phyloP scores from a whole-genome alignment of 1,140 invertebrate genomes.

The Temnothorax longispinosus region DNA sequence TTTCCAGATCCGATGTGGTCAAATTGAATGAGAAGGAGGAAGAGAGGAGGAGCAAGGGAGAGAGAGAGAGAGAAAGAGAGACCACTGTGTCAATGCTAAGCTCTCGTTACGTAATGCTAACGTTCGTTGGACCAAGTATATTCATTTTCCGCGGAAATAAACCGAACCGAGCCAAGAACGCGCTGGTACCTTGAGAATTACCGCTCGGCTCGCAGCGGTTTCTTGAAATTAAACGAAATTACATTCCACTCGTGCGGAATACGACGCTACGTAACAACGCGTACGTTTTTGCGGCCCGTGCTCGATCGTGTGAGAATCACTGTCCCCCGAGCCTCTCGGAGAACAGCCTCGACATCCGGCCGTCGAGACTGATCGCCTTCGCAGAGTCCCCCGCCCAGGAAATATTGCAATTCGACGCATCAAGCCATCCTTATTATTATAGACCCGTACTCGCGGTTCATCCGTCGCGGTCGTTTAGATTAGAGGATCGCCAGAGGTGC shows the following conservation, averaged over 20 bases:
- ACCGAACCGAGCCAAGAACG: conserved; percentile 6
- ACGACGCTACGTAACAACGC: background rate
- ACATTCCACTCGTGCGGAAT: background rate
- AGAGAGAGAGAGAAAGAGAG: background rate
- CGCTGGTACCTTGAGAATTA: conserved; percentile 31
- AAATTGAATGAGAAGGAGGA: background rate
- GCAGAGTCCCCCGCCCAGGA: conserved; percentile 31
- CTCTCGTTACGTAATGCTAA: conserved; percentile 40
- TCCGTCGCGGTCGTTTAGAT: background rate
- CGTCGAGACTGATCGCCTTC: conserved; percentile 38
- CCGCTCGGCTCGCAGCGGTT: background rate
- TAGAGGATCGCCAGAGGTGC: background rate
- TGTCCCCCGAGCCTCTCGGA: background rate
- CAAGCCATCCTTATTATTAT: conserved; percentile 7
- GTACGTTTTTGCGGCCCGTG: background rate
- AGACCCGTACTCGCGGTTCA: background rate
- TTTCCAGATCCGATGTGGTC: background rate
- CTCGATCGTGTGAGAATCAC: conserved; percentile 11
- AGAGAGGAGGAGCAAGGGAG: background rate
- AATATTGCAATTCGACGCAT: conserved; percentile 17
- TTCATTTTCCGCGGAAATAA: conserved; percentile 43
- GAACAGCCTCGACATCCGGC: conserved; percentile 43
- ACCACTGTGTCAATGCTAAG: conserved; percentile 42
- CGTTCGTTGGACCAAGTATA: conserved; percentile 8
- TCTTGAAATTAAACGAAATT: conserved; percentile 32